Conservation (phyloP, 2,888 invertebrate species). For the Orchesellides sinensis region DNA sequence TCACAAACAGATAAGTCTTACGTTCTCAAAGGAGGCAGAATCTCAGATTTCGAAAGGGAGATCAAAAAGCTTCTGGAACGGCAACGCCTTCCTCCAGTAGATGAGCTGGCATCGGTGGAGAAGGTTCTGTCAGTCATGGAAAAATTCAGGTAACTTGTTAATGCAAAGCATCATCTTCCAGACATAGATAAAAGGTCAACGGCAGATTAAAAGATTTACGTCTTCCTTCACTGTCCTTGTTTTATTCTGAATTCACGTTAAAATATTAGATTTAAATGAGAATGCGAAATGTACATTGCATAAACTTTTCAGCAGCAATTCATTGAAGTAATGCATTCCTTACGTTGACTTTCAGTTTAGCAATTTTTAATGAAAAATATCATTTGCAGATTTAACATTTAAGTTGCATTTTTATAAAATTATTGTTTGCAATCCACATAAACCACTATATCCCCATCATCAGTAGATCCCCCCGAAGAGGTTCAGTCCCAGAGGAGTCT, state of each 20-base stretch:
- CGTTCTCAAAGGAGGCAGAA: conserved; percentile 72
- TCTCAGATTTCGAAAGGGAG: conserved; percentile 85
- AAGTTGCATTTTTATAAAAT: conserved; percentile 22
- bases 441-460: background rate
- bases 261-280: background rate
- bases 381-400: conserved; percentile 16
- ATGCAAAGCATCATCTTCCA: too few species aligned
- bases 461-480: conserved; percentile 62
- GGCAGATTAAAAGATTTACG: too few species aligned
- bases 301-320: too few species aligned
- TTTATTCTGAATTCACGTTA: background rate
- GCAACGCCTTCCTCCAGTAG: conserved; percentile 79
- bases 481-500: conserved; percentile 64
- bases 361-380: background rate
- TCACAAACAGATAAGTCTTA: conserved; percentile 75
- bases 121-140: conserved; percentile 74
- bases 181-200: too few species aligned
- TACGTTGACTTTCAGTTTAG: too few species aligned
- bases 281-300: too few species aligned
- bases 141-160: conserved; percentile 72
- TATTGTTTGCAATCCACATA: conserved; percentile 21
- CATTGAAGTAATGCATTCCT: too few species aligned
- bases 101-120: conserved; percentile 73
- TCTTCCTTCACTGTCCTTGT: background rate
- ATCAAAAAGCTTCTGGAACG: conserved; percentile 88